Percentiles rank a stretch among this genome's conserved stretches.
phyloP scores from a whole-genome alignment of 2,797 vertebrate genomes.

The Streptopelia turtur region DNA sequence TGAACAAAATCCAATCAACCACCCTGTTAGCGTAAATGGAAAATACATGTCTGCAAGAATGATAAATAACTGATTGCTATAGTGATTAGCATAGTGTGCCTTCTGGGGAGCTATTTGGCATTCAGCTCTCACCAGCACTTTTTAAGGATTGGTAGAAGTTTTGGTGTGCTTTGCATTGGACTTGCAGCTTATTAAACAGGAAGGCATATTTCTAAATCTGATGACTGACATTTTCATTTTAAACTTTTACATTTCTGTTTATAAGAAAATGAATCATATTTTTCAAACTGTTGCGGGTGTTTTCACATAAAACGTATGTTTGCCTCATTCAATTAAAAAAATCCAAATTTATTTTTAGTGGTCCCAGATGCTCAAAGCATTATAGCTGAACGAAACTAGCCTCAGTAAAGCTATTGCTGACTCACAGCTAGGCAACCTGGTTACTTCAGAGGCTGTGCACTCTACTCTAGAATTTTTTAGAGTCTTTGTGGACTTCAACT shows the following conservation, averaged over 20 bases:
- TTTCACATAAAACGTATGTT: neutral
- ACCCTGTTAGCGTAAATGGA: conserved; percentile 73
- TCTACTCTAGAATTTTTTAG: neutral
- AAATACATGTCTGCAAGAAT: conserved; percentile 71
- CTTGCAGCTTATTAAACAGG: neutral
- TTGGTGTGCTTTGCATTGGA: conserved; percentile 1
- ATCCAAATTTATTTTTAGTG: neutral
- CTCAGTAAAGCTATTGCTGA: neutral
- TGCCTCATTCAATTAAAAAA: neutral
- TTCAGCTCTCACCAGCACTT: conserved; percentile 25
- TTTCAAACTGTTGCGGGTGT: neutral
- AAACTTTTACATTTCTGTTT: conserved; percentile 17
- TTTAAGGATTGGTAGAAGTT: conserved; percentile 15
- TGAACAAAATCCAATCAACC: conserved; percentile 78
- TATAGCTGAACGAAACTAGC: neutral
- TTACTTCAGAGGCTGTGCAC: neutral
- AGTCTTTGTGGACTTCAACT: neutral
- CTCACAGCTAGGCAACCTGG: neutral
- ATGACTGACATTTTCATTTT: conserved; percentile 30
- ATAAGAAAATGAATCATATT: conserved; percentile 32
- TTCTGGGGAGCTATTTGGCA: conserved; percentile 51
- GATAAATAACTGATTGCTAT: conserved; percentile 71
- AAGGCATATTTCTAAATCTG: conserved; percentile 15
- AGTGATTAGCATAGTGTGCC: conserved; percentile 53
- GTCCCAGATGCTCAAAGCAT: neutral